Evolutionary conservation across 2,113 vertebrate genomes (phyloP), one percentile per base, ranked within the genome.

Genomic region (Miniopterus natalensis): DNA sequence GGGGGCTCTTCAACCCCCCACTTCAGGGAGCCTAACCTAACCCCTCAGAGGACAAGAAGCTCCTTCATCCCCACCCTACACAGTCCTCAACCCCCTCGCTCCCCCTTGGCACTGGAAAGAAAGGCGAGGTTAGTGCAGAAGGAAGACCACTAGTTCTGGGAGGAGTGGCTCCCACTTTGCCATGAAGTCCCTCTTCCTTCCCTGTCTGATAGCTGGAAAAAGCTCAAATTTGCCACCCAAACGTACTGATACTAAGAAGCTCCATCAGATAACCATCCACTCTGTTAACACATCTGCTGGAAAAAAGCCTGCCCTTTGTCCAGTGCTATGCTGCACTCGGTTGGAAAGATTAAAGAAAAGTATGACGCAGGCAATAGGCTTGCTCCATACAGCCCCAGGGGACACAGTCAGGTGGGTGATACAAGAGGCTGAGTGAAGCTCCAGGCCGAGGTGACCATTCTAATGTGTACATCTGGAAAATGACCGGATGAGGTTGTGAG

Each of bases 341-440:
- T 5, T 9, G 18, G 77, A 20, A 77, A 87, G 81, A 70, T 51
- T 31, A 59, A 88, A 84, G 31, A 57, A 70, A 65, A 80, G 31
- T 23, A 4, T 47, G 66, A 85, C 55, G 42, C 75, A 57, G 66
- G 85, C 23, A 47, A 40, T 2, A 63, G 40, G 75, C 51, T 57
- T 61, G 66, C 83, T 65, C 49, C 15, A 8, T 10, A 18, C 8
- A 36, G 23, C 78, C 85, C 84, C 70, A 63, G 71, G 27, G 15
- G 81, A 53, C 61, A 59, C 17, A 13, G 57, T 36, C n/a, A 59
- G 59, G 70, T 25, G 15, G 49, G 42, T 18, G 49, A 45, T 10
- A 36, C 13, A 23, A 18, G 57, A 61, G 17, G 20, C 20, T 0
- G 2, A 65, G 51, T 0, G 3, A 29, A 17, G 4, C 29, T 23